Conservation (phyloP, 2,113 vertebrate genomes). For the Epinephelus cyanopodus region DNA sequence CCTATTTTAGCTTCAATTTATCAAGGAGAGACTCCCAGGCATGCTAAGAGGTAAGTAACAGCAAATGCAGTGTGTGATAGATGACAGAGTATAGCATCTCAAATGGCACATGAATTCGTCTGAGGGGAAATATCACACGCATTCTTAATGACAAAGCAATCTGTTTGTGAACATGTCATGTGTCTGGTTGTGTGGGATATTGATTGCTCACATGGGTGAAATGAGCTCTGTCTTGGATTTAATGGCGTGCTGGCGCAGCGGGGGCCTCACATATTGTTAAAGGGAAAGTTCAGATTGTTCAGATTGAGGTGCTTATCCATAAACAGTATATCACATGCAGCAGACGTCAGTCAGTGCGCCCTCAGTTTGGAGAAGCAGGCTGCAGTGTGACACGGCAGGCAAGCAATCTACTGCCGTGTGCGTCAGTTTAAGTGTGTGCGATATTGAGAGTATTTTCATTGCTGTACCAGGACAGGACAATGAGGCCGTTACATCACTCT, state of each 20-base stretch:
- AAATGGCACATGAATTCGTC: constrained; percentile 57
- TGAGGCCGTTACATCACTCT: too few species aligned
- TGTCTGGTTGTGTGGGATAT: constrained; percentile 25
- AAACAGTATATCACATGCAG: too few species aligned
- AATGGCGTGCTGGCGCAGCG: constrained; percentile 1
- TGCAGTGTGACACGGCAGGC: too few species aligned
- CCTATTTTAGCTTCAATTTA: constrained; percentile 49
- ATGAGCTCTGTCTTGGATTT: constrained; percentile 27
- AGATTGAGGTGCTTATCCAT: too few species aligned
- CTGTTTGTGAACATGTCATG: constrained; percentile 33
- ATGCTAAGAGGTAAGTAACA: constrained; percentile 62
- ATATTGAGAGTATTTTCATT: too few species aligned
- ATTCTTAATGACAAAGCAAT: constrained; percentile 33
- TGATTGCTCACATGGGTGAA: constrained; percentile 24
- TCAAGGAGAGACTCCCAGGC: constrained; percentile 48
- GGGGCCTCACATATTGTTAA: background rate
- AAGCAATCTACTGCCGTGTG: too few species aligned
- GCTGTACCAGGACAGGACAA: too few species aligned
- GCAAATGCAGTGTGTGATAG: constrained; percentile 40
- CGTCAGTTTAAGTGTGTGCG: too few species aligned
- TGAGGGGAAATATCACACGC: constrained; percentile 45
- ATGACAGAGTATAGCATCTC: constrained; percentile 41
- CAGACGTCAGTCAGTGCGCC: too few species aligned
- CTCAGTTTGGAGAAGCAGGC: too few species aligned
- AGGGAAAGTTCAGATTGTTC: too few species aligned